phyloP scores from a whole-genome alignment of 37 sponge, comb jelly and placozoan species.

The Ephydatia muelleri region DNA sequence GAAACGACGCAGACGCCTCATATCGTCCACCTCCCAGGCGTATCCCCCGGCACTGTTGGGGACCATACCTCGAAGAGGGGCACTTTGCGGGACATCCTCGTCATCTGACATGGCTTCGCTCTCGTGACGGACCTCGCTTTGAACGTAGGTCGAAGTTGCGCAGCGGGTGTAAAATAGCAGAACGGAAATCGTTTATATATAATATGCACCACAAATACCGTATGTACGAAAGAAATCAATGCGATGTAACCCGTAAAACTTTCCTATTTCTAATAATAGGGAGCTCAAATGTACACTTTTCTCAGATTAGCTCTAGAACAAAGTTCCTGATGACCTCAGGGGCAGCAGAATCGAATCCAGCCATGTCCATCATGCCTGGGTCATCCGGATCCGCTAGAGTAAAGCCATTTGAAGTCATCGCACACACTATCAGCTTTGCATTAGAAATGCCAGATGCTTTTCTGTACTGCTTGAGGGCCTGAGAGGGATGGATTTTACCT shows the following conservation, averaged over 20 bases:
- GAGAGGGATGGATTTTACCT: constrained; percentile 46
- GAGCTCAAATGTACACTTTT: no score
- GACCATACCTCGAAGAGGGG: constrained; percentile 56
- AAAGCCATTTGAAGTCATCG: constrained; percentile 65
- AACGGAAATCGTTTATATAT: no score
- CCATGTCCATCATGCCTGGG: constrained; percentile 78
- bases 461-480: constrained; percentile 66
- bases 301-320: no score
- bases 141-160: not conserved
- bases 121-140: not conserved
- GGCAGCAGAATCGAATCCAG: constrained; percentile 82
- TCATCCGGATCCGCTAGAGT: constrained; percentile 75
- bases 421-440: constrained; percentile 77
- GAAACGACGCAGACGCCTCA: constrained; percentile 64
- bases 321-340: constrained; percentile 66
- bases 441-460: constrained; percentile 32
- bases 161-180: no score
- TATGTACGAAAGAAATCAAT: no score
- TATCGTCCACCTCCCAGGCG: constrained; percentile 51
- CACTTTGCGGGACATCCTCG: constrained; percentile 31
- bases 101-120: not conserved
- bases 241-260: no score
- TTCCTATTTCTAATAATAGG: no score
- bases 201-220: no score
- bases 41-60: constrained; percentile 76